A percentile compares a stretch with the other conserved stretches of the same genome.
phyloP scores from a whole-genome alignment of 2,797 vertebrate species.

The Vespertilio murinus region DNA sequence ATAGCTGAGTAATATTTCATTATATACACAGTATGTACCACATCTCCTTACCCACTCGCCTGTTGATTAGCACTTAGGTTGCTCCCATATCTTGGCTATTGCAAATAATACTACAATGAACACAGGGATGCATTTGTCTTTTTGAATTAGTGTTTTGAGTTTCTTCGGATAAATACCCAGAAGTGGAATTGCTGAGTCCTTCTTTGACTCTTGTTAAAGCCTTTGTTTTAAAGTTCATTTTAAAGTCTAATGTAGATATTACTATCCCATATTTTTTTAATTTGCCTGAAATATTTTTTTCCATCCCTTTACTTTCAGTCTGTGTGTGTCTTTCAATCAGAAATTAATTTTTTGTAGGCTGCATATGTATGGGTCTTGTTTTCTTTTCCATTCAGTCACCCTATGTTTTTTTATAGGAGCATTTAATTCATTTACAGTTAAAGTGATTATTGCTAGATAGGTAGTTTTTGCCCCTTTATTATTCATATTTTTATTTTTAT shows the following conservation, averaged over 20 bases:
- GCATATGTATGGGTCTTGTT: neutral
- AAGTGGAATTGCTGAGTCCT: neutral
- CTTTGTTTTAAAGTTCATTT: neutral
- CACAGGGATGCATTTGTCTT: neutral
- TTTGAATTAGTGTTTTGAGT: neutral
- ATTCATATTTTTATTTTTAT: neutral
- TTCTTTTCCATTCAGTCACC: neutral
- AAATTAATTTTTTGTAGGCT: neutral
- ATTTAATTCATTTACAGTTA: neutral
- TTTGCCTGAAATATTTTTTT: neutral
- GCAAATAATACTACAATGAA: neutral
- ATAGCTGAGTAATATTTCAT: neutral
- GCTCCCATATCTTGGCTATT: neutral
- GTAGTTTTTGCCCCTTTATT: neutral
- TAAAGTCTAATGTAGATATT: neutral
- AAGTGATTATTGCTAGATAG: neutral
- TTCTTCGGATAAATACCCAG: neutral
- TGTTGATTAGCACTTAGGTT: neutral
- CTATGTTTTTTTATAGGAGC: neutral
- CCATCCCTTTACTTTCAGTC: neutral
- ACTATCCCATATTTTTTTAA: neutral
- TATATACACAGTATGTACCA: neutral
- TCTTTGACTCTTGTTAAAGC: neutral
- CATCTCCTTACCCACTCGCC: neutral
- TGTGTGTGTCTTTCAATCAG: neutral